phyloP scores from a whole-genome alignment of 2,888 invertebrate genomes.

The Argyra leucocephala region DNA sequence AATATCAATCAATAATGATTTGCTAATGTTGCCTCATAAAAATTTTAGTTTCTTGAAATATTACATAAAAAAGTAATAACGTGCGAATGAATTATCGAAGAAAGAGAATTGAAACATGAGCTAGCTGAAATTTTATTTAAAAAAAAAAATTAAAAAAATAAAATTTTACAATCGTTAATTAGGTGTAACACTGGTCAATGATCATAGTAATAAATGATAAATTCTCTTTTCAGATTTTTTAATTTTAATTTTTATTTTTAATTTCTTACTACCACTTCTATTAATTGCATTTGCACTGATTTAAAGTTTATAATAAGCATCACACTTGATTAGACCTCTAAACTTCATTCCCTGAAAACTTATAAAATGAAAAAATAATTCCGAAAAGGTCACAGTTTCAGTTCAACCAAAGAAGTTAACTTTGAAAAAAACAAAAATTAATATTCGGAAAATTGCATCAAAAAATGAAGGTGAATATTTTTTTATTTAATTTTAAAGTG shows the following conservation, averaged over 20 bases:
- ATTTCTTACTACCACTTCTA: not conserved
- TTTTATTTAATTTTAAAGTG: too few species aligned
- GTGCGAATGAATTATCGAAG: not conserved
- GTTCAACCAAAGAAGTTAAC: not conserved
- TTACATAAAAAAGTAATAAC: not conserved
- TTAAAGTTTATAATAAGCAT: not conserved
- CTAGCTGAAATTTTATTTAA: not conserved
- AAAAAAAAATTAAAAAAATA: not conserved
- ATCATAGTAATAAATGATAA: too few species aligned
- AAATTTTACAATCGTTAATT: not conserved
- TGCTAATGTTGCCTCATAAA: not conserved
- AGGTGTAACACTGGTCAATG: not conserved
- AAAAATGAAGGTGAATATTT: not conserved
- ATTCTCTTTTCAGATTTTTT: not conserved
- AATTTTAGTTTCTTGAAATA: not conserved
- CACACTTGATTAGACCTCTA: not conserved
- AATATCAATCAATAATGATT: not conserved
- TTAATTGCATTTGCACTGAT: not conserved
- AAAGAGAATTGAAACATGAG: not conserved
- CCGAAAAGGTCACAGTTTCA: not conserved
- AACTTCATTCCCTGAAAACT: not conserved
- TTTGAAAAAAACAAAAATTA: not conserved
- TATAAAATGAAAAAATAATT: not conserved
- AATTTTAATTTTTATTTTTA: not conserved
- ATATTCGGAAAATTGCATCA: not conserved